Evolutionary conservation across 1,140 invertebrate genomes (phyloP).

Genomic region (Hestina assimilis): DNA sequence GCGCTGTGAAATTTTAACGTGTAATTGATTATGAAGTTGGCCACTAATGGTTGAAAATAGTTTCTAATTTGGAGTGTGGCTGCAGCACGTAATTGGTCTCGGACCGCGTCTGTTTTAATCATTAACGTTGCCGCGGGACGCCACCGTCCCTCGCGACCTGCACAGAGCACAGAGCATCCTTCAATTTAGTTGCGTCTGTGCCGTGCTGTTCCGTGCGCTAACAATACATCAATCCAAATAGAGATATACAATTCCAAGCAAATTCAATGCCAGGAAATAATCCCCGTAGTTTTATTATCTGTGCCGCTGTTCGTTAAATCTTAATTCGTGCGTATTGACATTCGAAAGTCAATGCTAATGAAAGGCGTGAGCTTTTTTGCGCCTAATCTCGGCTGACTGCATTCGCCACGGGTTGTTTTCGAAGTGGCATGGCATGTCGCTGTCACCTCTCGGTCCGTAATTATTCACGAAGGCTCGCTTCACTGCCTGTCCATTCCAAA

Average conservation of each 20-base stretch:
- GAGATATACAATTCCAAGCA: background rate
- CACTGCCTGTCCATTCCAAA: conserved; percentile 45
- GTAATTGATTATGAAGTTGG: conserved; percentile 78
- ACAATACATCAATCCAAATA: conserved; percentile 1
- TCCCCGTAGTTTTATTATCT: conserved; percentile 11
- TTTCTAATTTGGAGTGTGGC: conserved; percentile 75
- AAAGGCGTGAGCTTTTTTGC: conserved; percentile 67
- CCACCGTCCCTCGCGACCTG: conserved; percentile 42
- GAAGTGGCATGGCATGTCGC: conserved; percentile 64
- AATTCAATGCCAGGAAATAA: conserved; percentile 3
- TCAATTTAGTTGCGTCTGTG: conserved; percentile 40
- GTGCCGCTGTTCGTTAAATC: conserved; percentile 49
- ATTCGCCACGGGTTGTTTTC: conserved; percentile 68
- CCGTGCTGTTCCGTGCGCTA: background rate
- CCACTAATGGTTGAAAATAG: conserved; percentile 76
- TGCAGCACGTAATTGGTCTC: conserved; percentile 69
- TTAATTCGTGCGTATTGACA: conserved; percentile 74
- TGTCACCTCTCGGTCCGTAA: conserved; percentile 61
- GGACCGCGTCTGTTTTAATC: conserved; percentile 65
- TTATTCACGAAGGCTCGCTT: conserved; percentile 67
- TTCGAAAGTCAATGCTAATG: conserved; percentile 70
- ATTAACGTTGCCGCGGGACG: conserved; percentile 53
- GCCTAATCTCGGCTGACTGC: conserved; percentile 58
- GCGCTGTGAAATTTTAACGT: conserved; percentile 74
- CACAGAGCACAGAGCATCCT: conserved; percentile 33